Base-by-base conservation (phyloP, 1,140 invertebrate genomes). In the Calephelis virginiensis region DNA sequence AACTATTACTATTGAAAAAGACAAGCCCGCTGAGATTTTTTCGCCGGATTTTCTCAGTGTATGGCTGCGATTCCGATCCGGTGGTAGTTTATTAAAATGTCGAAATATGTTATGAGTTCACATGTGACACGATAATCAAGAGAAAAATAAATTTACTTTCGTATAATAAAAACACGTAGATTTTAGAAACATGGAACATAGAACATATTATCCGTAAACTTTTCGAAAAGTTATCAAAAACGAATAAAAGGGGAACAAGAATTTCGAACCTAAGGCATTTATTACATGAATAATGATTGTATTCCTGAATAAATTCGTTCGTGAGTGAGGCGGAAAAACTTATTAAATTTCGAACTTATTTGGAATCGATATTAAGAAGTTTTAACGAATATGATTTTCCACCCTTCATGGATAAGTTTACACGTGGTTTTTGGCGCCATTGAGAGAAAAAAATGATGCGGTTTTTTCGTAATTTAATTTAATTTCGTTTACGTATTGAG, bases 301-400 rank as follows among this genome's bases (percentile, higher is more conserved):
- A 53, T 53, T 53, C 4, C 50, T 53, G 14, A 53, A 53, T 53
- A 17, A 10, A 53, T 28, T 28, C 17, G 28, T 28, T 8, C 14
- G 10, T 53, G 14, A 53, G 10, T 1, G 9, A 37, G 11, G 10
- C 50, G 17, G 12, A 14, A 63, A 46, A 46, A 63, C 13, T 37
- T 45, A 53, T 53, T 53, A 17, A 11, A 53, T 11, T 28, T 53
- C 14, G 50, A 14, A 28, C 50, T 28, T 28, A 28, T 9, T 53
- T 11, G 50, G 8, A 11, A 28, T 11, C 9, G 6, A 53, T 17
- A 53, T 53, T 6, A 13, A 53, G 11, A 53, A 53, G 17, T 53
- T 53, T 53, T 53, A 53, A 37, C 50, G 50, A 53, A 53, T 6
- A 17, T 53, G 10, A 10, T 53, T 53, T 53, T 53, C 11, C 17